Evolutionary conservation across 2,888 invertebrate genomes (phyloP).

Genomic region (Diaperis boleti): DNA sequence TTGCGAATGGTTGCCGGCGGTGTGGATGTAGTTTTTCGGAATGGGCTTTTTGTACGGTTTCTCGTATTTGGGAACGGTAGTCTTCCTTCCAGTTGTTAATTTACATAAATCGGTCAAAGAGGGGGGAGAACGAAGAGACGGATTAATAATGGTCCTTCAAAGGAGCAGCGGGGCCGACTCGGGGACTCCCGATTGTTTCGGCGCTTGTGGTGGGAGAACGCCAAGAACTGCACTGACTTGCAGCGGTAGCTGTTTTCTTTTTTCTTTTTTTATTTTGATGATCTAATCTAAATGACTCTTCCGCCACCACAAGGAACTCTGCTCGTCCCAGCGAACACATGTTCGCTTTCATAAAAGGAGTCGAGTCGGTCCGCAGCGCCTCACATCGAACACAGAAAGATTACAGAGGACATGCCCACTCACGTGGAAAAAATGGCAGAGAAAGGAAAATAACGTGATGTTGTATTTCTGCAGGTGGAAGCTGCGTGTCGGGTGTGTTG

Average conservation of each 20-base stretch:
- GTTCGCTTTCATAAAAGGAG: too few relatives aligned
- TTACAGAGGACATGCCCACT: conserved; percentile 34
- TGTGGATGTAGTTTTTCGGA: conserved; percentile 78
- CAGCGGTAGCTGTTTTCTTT: too few relatives aligned
- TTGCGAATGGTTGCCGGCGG: conserved; percentile 81
- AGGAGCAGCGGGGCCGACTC: conserved; percentile 26
- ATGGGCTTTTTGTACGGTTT: conserved; percentile 90
- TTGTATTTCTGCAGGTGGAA: conserved; percentile 18
- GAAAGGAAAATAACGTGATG: conserved; percentile 14
- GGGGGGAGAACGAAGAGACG: conserved; percentile 46
- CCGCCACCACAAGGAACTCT: too few relatives aligned
- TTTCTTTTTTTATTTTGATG: too few relatives aligned
- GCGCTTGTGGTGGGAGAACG: too few relatives aligned
- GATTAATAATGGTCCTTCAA: conserved; percentile 45
- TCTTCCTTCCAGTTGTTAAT: conserved; percentile 80
- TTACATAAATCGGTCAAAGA: conserved; percentile 50
- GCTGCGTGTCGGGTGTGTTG: conserved; percentile 32
- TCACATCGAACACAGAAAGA: conserved; percentile 23
- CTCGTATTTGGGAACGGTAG: conserved; percentile 89
- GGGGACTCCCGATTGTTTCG: too few relatives aligned
- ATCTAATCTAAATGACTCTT: too few relatives aligned
- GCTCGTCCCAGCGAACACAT: too few relatives aligned
- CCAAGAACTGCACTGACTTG: too few relatives aligned
- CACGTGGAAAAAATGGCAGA: conserved; percentile 16
- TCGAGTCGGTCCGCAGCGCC: conserved; percentile 17